Percentiles rank a stretch among this genome's conserved stretches.
phyloP scores from a whole-genome alignment of 2,888 invertebrate genomes.

The Odontothrips loti region DNA sequence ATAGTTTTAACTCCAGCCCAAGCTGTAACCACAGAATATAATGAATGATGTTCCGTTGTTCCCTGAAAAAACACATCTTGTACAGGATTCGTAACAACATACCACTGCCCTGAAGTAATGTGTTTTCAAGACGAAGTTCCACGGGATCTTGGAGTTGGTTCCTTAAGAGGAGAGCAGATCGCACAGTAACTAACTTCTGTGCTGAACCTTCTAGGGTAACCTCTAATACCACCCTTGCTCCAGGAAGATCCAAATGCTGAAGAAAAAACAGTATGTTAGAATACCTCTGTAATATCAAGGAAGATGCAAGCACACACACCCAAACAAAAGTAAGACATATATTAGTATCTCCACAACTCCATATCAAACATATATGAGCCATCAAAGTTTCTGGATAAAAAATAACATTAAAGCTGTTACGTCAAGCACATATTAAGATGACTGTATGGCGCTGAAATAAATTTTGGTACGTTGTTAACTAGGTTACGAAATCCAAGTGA shows the following conservation, averaged over 20 bases:
- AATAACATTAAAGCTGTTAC: no score
- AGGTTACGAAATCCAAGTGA: no score
- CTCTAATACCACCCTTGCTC: constrained; percentile 83
- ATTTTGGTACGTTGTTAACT: no score
- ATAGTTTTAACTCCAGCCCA: constrained; percentile 37
- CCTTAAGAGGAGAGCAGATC: constrained; percentile 78
- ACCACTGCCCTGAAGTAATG: constrained; percentile 48
- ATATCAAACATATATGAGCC: no score
- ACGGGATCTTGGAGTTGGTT: constrained; percentile 72
- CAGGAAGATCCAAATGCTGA: constrained; percentile 42
- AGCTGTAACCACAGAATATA: constrained; percentile 22
- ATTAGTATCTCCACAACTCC: no score
- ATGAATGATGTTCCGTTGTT: background rate
- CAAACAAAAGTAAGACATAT: background rate
- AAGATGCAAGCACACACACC: background rate
- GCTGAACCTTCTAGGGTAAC: constrained; percentile 91
- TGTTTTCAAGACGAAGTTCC: constrained; percentile 65
- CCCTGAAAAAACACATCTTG: constrained; percentile 27
- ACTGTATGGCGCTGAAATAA: no score
- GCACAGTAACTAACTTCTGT: constrained; percentile 84
- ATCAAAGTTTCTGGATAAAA: no score
- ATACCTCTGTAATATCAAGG: background rate
- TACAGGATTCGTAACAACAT: constrained; percentile 37
- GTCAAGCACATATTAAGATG: no score
- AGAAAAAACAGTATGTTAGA: background rate